These are phyloP conservation scores for Leptinotarsa undecemlineata DNA, from an alignment of 1,140 invertebrate genomes.

Conservation along the genomic window DNA sequence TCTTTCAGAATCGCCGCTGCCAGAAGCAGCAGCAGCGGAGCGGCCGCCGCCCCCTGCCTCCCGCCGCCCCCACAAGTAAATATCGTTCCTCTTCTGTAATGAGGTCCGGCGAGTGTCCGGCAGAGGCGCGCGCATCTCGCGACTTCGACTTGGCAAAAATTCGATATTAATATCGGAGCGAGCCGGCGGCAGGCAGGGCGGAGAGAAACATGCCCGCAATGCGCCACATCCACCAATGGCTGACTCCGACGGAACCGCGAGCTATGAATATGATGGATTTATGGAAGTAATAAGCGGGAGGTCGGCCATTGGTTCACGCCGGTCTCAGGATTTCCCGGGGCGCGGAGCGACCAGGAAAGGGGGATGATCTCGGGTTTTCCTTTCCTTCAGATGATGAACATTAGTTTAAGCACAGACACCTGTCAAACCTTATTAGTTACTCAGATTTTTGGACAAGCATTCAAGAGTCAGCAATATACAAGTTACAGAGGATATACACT, in stretches of 20 bases:
- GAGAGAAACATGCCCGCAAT: conserved; percentile 47
- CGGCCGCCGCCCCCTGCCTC: conserved; percentile 31
- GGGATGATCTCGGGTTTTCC: background rate
- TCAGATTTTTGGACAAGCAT: no score
- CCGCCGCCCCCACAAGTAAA: conserved; percentile 34
- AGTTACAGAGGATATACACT: no score
- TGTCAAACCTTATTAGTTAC: no score
- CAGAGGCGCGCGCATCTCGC: conserved; percentile 30
- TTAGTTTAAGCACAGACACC: no score
- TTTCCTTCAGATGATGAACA: background rate
- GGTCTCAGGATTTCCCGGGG: conserved; percentile 12
- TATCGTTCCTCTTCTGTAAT: conserved; percentile 38
- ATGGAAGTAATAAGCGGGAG: conserved; percentile 66
- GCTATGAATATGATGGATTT: conserved; percentile 56
- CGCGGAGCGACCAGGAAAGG: background rate
- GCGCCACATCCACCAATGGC: conserved; percentile 48
- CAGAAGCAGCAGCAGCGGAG: conserved; percentile 29
- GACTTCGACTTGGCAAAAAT: conserved; percentile 39
- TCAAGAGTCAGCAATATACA: no score
- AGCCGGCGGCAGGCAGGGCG: conserved; percentile 25
- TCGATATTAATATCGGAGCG: conserved; percentile 43
- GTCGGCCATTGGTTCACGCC: conserved; percentile 53
- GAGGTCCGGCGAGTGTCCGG: conserved; percentile 35
- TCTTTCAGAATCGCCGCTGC: conserved; percentile 47
- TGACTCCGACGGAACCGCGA: conserved; percentile 34